Base-by-base conservation (phyloP, 1,140 invertebrate genomes). In the Teleopsis dalmanni region DNA sequence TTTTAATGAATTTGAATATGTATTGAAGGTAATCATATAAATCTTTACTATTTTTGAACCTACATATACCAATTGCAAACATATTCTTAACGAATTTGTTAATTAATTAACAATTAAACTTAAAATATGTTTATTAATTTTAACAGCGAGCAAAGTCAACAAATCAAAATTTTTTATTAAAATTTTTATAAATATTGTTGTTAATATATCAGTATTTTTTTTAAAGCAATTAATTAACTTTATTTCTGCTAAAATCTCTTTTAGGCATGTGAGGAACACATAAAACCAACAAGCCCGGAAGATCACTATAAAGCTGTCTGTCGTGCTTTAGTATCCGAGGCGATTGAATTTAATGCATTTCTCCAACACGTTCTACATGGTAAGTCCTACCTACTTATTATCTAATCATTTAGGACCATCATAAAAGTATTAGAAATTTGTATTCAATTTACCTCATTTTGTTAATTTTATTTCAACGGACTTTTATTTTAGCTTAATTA, bases 271-370 rank as follows among this genome's bases (percentile, higher is more conserved):
- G 58, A 53, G 57, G 60, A 68, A 48, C 62, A 70, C 19, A 57
- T 71, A 42, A 59, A 65, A 38, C 57, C 68, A 46, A 59, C 67
- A 43, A 50, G 57, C 56, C 63, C 86, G 1, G 86, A 88, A 59
- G 76, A 79, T 35, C 91, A 96, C 75, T 96, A 94, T 74, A 83
- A 83, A 61, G 90, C 91, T 40, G 91, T 96, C 33, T 91, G 92
- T 68, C 77, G 90, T 46, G 91, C 91, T 19, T 77, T 95, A 52
- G 88, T 95, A 18, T 82, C 88, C 2, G 93, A 98, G 74, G 86
- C 88, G 13, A 72, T 91, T 22, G 92, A 96, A 72, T 77, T 98
- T 43, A 80, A 88, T 13, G 83, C 86, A 19, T 96, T 96, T 77
- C 75, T 97, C 42, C 83, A 90, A 59, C 85, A 85, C 68, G 88